Evolutionary conservation across 2,113 vertebrate genomes (phyloP), one percentile per base, ranked within the genome.

Genomic region (Hippolais icterina): DNA sequence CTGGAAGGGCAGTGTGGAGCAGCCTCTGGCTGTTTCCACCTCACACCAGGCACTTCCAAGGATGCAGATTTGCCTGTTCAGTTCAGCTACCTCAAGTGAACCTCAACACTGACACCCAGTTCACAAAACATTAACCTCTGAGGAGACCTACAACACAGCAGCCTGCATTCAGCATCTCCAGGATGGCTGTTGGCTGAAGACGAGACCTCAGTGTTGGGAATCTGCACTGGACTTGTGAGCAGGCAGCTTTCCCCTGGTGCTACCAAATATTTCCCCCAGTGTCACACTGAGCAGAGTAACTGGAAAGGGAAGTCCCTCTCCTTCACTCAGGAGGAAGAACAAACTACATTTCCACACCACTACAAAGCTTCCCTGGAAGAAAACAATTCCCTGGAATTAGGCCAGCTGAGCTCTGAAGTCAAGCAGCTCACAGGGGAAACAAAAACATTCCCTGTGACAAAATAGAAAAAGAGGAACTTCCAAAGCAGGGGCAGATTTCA

Each of bases 1-100:
- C 50, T 47, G 2, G 0, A 35, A 21, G 25, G n/a, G 60, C 0
- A 1, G 23, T 10, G 25, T 79, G 63, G 14, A 56, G 17, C 74
- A 74, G 78, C n/a, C 37, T 6, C 46, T 3, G 14, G 28, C 23
- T 29, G 2, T 44, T 56, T 15, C 20, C 60, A 29, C 39, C 1
- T 17, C 50, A 21, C 42, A 28, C 8, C 56, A 59, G 52, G n/a
- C 33, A 12, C 69, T 57, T 24, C 14, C 50, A 49, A 22, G 72
- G 6, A 35, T 8, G 77, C 31, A 54, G 14, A 49, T 35, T 28
- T 5, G 17, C n/a, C 37, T 17, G 22, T 31, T 44, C 54, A 31
- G 42, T 24, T 71, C 19, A 59, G 35, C 31, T 27, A 1, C 28
- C 21, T 33, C 25, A 39, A 35, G 28, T 28, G 37, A 77, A 39